A percentile compares a stretch with the other conserved stretches of the same genome.
Conservation (phyloP, 2,113 vertebrate species). For the Protobothrops mucrosquamatus region DNA sequence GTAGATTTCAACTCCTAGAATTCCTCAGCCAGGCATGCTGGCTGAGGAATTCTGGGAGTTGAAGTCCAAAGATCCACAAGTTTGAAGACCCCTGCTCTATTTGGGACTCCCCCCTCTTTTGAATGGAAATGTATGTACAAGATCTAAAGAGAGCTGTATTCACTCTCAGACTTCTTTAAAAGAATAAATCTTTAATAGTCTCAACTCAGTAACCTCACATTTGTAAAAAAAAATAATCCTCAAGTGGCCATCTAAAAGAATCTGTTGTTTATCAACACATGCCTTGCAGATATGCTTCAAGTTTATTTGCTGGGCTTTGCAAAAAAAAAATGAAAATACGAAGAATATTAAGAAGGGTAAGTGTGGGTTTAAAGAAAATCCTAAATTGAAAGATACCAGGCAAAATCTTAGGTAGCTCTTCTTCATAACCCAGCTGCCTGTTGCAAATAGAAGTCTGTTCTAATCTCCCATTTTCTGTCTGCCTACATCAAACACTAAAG, state of each 20-base stretch:
- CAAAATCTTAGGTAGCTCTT: accelerated
- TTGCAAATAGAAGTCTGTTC: background rate
- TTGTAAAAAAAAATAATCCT: background rate
- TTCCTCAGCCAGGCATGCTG: no score
- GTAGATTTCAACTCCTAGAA: no score
- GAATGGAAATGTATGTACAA: background rate
- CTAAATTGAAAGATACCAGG: background rate
- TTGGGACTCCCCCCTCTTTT: accelerated
- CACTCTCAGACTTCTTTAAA: background rate
- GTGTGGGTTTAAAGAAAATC: background rate
- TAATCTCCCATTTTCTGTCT: background rate
- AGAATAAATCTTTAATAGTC: background rate
- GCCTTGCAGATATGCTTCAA: background rate
- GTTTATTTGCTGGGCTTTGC: background rate
- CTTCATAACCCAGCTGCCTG: background rate
- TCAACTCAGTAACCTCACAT: accelerated
- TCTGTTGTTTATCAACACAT: background rate
- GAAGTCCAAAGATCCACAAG: no score
- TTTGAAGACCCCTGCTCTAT: background rate
- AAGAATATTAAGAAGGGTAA: accelerated
- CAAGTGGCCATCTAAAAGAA: background rate
- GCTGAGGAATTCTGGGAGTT: no score
- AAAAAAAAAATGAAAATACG: background rate
- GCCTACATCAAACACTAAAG: background rate
- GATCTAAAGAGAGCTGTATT: background rate